Evolutionary conservation across 1,140 invertebrate genomes (phyloP).

Genomic region (Araneus ventricosus): DNA sequence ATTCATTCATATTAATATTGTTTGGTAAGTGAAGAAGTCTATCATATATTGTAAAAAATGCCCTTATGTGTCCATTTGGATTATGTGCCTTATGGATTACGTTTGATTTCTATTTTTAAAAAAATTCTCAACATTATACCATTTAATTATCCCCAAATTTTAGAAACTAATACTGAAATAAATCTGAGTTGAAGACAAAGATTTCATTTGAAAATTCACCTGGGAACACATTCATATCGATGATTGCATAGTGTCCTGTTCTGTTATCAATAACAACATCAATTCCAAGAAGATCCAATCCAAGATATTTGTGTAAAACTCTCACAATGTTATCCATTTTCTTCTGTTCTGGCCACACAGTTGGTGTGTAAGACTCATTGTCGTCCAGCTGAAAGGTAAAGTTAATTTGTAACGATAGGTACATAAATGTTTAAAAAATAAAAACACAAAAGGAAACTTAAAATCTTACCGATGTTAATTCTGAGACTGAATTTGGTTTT

Average conservation of each 20-base stretch:
- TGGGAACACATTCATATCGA: slow-evolving; percentile 94
- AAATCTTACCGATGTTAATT: slow-evolving; percentile 84
- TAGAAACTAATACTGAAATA: too few species aligned
- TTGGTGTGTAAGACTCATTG: slow-evolving; percentile 77
- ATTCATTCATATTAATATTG: too few species aligned
- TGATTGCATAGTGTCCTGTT: slow-evolving; percentile 90
- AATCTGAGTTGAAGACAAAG: too few species aligned
- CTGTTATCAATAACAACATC: slow-evolving; percentile 93
- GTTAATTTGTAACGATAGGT: neutral
- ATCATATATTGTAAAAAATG: too few species aligned
- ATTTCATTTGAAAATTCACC: slow-evolving; percentile 80
- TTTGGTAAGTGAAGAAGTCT: too few species aligned
- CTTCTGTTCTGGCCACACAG: slow-evolving; percentile 61
- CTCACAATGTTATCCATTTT: slow-evolving; percentile 84
- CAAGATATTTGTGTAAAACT: slow-evolving; percentile 84
- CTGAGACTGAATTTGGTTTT: slow-evolving; percentile 90
- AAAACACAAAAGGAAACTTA: neutral
- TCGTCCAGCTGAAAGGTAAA: slow-evolving; percentile 79
- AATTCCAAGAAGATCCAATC: slow-evolving; percentile 88
- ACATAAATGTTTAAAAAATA: neutral
- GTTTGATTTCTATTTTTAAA: too few species aligned
- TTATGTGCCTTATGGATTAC: too few species aligned
- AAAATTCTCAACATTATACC: too few species aligned
- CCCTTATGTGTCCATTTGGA: too few species aligned
- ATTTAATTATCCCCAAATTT: too few species aligned